phyloP scores from a whole-genome alignment of 2,113 vertebrate genomes.

The Craseonycteris thonglongyai region DNA sequence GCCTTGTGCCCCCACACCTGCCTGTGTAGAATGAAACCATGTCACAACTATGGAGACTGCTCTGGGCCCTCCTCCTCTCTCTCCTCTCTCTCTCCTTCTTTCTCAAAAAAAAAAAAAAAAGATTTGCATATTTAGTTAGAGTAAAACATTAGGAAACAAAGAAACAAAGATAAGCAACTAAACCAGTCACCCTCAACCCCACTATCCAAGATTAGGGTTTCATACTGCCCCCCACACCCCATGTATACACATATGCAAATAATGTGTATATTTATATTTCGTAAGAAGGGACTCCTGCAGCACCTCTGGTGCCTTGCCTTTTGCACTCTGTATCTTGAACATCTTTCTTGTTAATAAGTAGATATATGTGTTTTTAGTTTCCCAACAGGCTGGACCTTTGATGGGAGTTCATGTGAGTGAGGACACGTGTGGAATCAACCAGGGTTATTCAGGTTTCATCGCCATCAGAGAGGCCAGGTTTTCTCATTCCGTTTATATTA shows the following conservation, averaged over 20 bases:
- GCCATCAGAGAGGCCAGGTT: background rate
- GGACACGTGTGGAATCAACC: background rate
- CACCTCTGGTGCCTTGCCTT: background rate
- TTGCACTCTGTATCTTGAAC: background rate
- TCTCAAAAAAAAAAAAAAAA: too few relatives aligned
- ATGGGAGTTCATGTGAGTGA: background rate
- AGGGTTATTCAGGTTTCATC: background rate
- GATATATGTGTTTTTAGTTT: background rate
- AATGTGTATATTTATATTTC: background rate
- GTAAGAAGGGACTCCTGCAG: background rate
- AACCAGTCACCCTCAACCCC: background rate
- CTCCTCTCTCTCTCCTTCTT: too few relatives aligned
- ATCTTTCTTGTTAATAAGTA: background rate
- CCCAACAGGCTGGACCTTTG: background rate
- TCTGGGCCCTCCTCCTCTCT: too few relatives aligned
- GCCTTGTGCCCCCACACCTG: too few relatives aligned
- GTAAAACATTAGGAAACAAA: background rate
- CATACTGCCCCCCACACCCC: background rate
- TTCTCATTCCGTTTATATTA: background rate
- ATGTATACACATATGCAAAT: background rate
- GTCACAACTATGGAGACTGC: too few relatives aligned
- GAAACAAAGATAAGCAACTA: background rate
- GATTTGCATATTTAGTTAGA: background rate
- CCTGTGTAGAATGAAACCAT: too few relatives aligned
- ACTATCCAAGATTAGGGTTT: background rate